Evolutionary conservation across 2,113 vertebrate species (phyloP).

Genomic region (Thymallus thymallus): DNA sequence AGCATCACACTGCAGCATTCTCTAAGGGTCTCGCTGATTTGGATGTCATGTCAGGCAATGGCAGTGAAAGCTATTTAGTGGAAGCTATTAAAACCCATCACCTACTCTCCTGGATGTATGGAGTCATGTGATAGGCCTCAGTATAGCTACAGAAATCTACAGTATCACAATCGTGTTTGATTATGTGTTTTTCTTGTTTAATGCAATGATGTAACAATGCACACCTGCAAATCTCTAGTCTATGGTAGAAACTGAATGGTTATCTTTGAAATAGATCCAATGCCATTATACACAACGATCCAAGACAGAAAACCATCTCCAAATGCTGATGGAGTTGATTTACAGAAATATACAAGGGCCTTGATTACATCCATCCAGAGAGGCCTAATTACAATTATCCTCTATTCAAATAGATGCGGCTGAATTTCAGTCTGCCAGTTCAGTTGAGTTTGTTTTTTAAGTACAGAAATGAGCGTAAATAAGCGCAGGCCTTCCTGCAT

Average conservation of each 20-base stretch:
- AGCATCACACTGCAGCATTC: conserved; percentile 4
- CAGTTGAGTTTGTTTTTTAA: background rate
- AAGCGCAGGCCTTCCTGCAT: conserved; percentile 27
- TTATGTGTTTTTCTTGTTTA: too few relatives aligned
- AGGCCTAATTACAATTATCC: conserved; percentile 24
- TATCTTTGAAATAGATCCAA: background rate
- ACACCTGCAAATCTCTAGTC: background rate
- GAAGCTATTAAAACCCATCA: background rate
- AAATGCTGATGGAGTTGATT: background rate
- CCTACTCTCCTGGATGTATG: background rate
- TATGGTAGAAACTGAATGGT: too few relatives aligned
- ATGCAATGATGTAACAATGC: too few relatives aligned
- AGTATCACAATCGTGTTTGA: too few relatives aligned
- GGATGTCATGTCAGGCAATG: conserved; percentile 13
- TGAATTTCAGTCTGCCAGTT: conserved; percentile 15
- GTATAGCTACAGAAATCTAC: too few relatives aligned
- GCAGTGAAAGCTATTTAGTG: too few relatives aligned
- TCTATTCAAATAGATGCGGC: conserved; percentile 42
- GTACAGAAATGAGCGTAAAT: conserved; percentile 22
- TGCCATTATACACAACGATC: background rate
- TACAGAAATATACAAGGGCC: background rate
- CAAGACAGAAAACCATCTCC: background rate
- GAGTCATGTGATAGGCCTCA: background rate
- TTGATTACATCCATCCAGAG: conserved; percentile 7
- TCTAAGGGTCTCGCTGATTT: conserved; percentile 26